A percentile compares a stretch with the other conserved stretches of the same genome.
Evolutionary conservation across 2,797 vertebrate species (phyloP).

Genomic region (Trichosurus vulpecula): DNA sequence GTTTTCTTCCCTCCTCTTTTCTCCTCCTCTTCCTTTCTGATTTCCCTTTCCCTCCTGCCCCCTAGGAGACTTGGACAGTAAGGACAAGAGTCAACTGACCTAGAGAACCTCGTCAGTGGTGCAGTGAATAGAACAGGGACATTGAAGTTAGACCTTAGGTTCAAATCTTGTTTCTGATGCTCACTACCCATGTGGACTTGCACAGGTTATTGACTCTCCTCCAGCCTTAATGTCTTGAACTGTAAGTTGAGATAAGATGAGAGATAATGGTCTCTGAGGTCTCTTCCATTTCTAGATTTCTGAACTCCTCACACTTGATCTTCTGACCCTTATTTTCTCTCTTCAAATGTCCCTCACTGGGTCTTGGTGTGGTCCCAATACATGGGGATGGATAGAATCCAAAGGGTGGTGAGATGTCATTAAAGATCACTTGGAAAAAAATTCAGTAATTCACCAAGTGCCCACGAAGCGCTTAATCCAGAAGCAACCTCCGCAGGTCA

Average conservation of each 20-base stretch:
- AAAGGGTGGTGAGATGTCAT: slow-evolving; percentile 18
- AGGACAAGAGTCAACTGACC: not conserved
- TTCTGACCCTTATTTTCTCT: not conserved
- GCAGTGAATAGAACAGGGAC: not conserved
- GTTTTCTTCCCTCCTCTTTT: not conserved
- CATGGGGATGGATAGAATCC: not conserved
- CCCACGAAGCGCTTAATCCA: not conserved
- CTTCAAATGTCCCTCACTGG: slow-evolving; percentile 19
- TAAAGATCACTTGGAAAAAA: not conserved
- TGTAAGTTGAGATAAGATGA: not conserved
- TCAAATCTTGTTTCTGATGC: not conserved
- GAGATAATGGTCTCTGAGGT: not conserved
- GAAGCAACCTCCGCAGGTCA: slow-evolving; percentile 41
- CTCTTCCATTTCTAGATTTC: not conserved
- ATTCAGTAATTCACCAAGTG: not conserved
- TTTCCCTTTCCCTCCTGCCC: not conserved
- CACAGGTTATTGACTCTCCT: not conserved
- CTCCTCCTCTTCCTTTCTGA: not conserved
- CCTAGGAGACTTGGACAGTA: not conserved
- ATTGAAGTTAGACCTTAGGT: not conserved
- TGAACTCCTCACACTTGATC: not conserved
- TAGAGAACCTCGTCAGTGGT: not conserved
- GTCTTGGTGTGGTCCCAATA: not conserved
- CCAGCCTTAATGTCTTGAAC: not conserved
- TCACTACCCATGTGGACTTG: not conserved